Evolutionary conservation across 2,797 vertebrate genomes (phyloP).

Genomic region (Delichon dasypus): DNA sequence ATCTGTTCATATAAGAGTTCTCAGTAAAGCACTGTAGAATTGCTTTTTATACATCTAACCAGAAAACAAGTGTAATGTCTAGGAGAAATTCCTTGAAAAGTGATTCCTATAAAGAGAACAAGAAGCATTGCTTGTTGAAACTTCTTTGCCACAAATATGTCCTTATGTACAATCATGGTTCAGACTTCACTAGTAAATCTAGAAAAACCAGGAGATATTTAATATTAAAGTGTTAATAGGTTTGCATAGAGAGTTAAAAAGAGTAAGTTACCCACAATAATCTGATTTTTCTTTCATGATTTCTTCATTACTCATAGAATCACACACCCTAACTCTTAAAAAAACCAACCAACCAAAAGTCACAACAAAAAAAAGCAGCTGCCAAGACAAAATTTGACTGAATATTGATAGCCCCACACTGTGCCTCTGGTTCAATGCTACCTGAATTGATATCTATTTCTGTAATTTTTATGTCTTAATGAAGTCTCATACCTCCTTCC

Average conservation of each 20-base stretch:
- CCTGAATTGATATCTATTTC: background rate
- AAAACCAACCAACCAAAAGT: background rate
- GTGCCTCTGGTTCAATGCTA: background rate
- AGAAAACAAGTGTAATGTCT: background rate
- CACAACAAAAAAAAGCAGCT: background rate
- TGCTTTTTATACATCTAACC: background rate
- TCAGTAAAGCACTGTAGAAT: background rate
- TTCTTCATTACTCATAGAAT: background rate
- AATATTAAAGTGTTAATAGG: background rate
- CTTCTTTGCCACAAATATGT: background rate
- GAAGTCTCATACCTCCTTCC: background rate
- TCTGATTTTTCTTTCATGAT: background rate
- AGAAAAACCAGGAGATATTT: background rate
- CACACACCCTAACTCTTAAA: background rate
- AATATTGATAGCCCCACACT: rapidly evolving
- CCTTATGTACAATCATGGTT: background rate
- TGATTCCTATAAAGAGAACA: background rate
- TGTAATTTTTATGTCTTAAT: background rate
- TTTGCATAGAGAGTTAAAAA: background rate
- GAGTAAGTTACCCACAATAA: background rate
- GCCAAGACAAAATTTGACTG: background rate
- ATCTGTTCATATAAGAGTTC: background rate
- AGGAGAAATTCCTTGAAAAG: background rate
- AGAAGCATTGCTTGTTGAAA: background rate
- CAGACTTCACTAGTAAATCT: background rate